Evolutionary conservation across 2,888 invertebrate genomes (phyloP), one percentile per base, ranked within the genome.

Genomic region (Villa cingulata): DNA sequence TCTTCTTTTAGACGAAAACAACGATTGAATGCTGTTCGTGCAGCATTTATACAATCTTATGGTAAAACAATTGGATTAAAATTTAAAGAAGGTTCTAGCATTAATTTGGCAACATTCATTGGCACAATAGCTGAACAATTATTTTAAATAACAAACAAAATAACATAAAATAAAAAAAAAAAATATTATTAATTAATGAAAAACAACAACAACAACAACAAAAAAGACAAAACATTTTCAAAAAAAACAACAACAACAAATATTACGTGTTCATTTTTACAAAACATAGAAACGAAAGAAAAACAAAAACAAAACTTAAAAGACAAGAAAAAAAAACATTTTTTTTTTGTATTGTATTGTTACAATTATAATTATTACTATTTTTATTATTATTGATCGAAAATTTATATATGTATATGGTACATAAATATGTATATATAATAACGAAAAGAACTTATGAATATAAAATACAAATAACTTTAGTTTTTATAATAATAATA

Each of bases 81-180:
- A 57, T 65, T 65, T 51, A 59, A 64, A 56, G 65, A 66, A 51
- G 65, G 65, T 39, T 61, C 63, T 45, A 54, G 59, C 48, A 62
- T 62, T 60, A 64, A 58, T 54, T 51, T 65, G 48, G 55, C 58
- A 50, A 57, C 61, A 36, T 60, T 66, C 47, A 57, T 66, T 47
- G 63, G 65, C 50, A 61, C 58, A 45, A 48, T 53, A 36, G 49
- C 54, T n/a, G 49, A 52, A 34, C 54, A 62, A 52, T 52, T 63
- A 41, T 60, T 63, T 55, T 61, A 54, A 53, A 15, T 14, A 37
- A 3, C 14, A 6, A 12, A 12, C 7, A 16, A 37, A 37, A 16
- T n/a, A 37, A 37, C 14, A 16, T n/a, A 37, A 37, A 37, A 37
- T 15, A 7, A 37, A n/a, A n/a, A 16, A 7, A 37, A 7, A 3